phyloP scores from a whole-genome alignment of 2,888 invertebrate species.

The Melikaiella ostensackeni region DNA sequence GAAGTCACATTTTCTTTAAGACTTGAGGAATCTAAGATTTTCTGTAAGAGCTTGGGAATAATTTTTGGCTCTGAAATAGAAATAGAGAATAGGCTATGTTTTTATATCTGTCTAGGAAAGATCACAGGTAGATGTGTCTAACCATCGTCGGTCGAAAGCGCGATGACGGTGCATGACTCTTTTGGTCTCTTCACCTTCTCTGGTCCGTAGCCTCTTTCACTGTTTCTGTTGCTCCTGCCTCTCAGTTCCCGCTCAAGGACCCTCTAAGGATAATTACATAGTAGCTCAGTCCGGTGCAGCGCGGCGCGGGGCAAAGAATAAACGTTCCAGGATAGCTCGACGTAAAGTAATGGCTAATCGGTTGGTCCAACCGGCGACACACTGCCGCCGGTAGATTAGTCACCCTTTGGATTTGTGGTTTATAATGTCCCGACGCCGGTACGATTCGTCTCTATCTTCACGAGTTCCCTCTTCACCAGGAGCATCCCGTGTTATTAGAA shows the following conservation, averaged over 20 bases:
- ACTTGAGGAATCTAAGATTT: no score
- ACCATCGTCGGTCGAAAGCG: constrained; percentile 18
- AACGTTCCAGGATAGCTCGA: constrained; percentile 62
- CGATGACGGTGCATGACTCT: constrained; percentile 66
- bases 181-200: constrained; percentile 53
- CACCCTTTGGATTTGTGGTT: constrained; percentile 54
- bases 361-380: constrained; percentile 57
- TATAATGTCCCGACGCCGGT: constrained; percentile 10
- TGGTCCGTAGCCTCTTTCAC: constrained; percentile 44
- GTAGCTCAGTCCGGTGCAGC: constrained; percentile 63
- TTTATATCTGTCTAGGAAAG: not conserved
- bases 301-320: constrained; percentile 60
- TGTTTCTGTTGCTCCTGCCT: constrained; percentile 42
- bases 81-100: not conserved
- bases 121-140: constrained; percentile 17
- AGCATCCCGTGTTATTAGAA: constrained; percentile 65
- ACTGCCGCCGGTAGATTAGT: constrained; percentile 64
- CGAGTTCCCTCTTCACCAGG: constrained; percentile 44
- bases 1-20: not conserved
- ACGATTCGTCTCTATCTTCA: constrained; percentile 5
- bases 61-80: not conserved
- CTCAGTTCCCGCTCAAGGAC: constrained; percentile 61
- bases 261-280: constrained; percentile 72
- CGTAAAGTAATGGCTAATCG: constrained; percentile 71
- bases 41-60: not conserved